Evolutionary conservation across 2,113 vertebrate species (phyloP).

Genomic region (Dermatemys mawii): DNA sequence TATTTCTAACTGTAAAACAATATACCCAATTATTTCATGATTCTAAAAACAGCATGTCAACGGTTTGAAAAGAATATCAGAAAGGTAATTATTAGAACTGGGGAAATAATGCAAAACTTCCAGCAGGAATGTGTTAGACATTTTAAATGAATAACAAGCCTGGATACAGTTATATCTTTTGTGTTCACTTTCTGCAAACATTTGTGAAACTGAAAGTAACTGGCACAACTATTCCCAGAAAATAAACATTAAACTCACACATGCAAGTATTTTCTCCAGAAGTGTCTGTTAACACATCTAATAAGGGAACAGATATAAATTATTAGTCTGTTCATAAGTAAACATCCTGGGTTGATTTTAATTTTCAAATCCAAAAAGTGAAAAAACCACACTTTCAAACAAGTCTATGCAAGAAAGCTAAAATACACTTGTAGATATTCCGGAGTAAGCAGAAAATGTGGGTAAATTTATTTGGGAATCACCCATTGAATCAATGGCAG

Average conservation of each 20-base stretch:
- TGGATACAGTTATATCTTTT: neutral
- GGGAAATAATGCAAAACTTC: neutral
- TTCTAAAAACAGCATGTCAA: neutral
- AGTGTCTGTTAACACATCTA: neutral
- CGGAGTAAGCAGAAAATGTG: too few species aligned
- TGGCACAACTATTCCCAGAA: neutral
- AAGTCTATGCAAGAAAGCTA: neutral
- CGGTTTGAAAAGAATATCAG: neutral
- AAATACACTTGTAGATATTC: neutral
- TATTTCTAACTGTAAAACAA: constrained; percentile 4
- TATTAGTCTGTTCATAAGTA: too few species aligned
- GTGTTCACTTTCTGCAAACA: neutral
- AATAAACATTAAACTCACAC: neutral
- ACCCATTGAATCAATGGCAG: neutral
- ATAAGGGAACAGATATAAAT: too few species aligned
- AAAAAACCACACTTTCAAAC: neutral
- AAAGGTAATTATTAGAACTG: neutral
- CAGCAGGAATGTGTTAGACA: neutral
- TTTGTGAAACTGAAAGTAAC: neutral
- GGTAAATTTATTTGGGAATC: neutral
- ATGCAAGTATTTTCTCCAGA: neutral
- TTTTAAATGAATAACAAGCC: neutral
- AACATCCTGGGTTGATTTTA: neutral
- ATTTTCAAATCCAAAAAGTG: neutral
- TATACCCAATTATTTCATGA: neutral